These are phyloP conservation scores for Eupithecia exiguata DNA, from an alignment of 2,888 invertebrate species.

Conservation along the genomic window DNA sequence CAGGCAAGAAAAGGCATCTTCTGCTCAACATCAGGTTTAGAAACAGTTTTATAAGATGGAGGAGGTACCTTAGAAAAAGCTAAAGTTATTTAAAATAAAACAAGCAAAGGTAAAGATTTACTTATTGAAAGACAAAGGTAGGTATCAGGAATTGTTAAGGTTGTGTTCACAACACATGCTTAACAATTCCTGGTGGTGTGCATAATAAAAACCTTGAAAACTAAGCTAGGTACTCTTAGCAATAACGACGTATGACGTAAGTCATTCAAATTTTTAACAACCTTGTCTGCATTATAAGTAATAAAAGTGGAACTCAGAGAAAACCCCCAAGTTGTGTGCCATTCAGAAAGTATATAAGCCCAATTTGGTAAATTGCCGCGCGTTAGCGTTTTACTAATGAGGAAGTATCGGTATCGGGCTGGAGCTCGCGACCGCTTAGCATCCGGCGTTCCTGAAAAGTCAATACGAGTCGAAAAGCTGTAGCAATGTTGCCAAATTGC, in stretches of 20 bases:
- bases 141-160: too few species aligned
- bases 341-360: constrained; percentile 10
- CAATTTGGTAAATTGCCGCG: constrained; percentile 22
- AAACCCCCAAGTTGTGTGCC: background rate
- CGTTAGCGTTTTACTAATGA: constrained; percentile 28
- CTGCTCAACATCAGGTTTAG: background rate
- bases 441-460: constrained; percentile 4
- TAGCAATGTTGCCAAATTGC: background rate
- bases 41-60: background rate
- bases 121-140: too few species aligned
- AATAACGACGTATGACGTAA: background rate
- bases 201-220: too few species aligned
- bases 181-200: too few species aligned
- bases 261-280: background rate
- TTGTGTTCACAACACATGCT: too few species aligned
- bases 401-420: constrained; percentile 3
- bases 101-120: too few species aligned
- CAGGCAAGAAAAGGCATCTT: background rate
- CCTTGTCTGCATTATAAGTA: too few species aligned
- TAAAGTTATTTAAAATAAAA: too few species aligned
- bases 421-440: background rate
- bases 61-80: too few species aligned
- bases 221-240: too few species aligned
- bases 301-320: background rate
- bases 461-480: background rate